phyloP scores from a whole-genome alignment of 1,140 invertebrate species.

The Globodera rostochiensis region DNA sequence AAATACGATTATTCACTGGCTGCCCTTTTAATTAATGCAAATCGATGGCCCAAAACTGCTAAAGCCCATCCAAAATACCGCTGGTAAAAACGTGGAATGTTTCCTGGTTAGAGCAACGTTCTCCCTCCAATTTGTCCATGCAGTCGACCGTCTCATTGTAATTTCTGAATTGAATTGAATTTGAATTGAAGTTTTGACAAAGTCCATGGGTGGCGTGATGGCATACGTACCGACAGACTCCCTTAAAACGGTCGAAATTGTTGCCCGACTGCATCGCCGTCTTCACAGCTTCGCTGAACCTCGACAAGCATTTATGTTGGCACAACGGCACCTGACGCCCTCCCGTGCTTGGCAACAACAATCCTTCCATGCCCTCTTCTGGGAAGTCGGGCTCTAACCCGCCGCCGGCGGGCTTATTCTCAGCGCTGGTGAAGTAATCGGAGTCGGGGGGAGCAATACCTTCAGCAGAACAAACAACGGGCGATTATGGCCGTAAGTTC shows the following conservation, averaged over 20 bases:
- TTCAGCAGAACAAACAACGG: not conserved
- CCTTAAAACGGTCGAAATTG: slow-evolving; percentile 31
- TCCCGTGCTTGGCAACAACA: not conserved
- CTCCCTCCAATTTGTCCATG: slow-evolving; percentile 29
- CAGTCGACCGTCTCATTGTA: slow-evolving; percentile 35
- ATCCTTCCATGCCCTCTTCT: not conserved
- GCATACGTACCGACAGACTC: slow-evolving; percentile 24
- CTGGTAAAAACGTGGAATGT: slow-evolving; percentile 37
- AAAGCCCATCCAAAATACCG: not conserved
- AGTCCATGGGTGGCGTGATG: not conserved
- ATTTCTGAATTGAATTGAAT: slow-evolving; percentile 20
- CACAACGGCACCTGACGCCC: slow-evolving; percentile 9
- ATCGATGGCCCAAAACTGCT: too few species aligned
- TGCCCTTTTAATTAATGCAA: too few species aligned
- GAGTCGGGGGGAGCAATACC: not conserved
- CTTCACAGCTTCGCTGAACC: slow-evolving; percentile 29
- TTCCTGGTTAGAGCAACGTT: slow-evolving; percentile 29
- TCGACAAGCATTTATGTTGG: slow-evolving; percentile 5
- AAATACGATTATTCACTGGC: not conserved
- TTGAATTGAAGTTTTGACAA: not conserved
- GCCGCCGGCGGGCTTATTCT: not conserved
- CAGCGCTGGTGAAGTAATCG: slow-evolving; percentile 12
- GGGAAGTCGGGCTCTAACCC: not conserved
- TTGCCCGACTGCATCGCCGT: slow-evolving; percentile 21
- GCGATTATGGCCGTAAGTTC: not conserved